Base-by-base conservation (phyloP, 2,888 invertebrate genomes). In the Marasmarcha lunaedactyla region DNA sequence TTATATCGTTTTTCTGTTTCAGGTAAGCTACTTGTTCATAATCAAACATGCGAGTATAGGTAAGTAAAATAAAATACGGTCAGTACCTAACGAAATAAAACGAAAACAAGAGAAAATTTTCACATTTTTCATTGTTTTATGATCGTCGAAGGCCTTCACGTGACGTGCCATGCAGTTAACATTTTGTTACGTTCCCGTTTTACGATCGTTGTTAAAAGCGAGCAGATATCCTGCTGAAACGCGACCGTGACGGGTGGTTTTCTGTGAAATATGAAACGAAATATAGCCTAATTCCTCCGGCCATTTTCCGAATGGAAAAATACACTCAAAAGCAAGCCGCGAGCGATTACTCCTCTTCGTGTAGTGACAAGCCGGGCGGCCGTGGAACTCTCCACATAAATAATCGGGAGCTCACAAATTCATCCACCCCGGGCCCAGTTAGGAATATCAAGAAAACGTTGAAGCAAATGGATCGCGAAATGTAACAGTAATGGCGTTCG, bases 271-370 rank as follows among this genome's bases (percentile, higher is more conserved):
- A 73, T 73, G 66, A 66, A 68, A 68, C 64, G 57, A 58, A 50
- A 52, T 55, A 59, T 51, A 64, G 63, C 58, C 64, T 72, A 72
- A 78, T 74, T 73, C 67, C 61, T 72, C 63, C 47, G 60, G 58
- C 66, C 65, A 67, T 77, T 77, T 73, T 64, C 66, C 62, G 64
- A 74, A 76, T 78, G 71, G 68, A 70, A 71, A 71, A 70, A 72
- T 68, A 74, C 74, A 72, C 71, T 74, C 69, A 65, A 62, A 62
- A 44, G 57, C 63, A n/a, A 65, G 60, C 71, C 70, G 58, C 68
- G 58, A 69, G 67, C 72, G 71, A 76, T 79, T 73, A 78, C 70
- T 76, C 60, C 68, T 70, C 63, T 63, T 66, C 68, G 65, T 57
- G 59, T 50, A 68, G 71, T 70, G 69, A 71, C 71, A 67, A 59